phyloP scores from a whole-genome alignment of 2,888 invertebrate genomes.

The Sthenelais limicola region DNA sequence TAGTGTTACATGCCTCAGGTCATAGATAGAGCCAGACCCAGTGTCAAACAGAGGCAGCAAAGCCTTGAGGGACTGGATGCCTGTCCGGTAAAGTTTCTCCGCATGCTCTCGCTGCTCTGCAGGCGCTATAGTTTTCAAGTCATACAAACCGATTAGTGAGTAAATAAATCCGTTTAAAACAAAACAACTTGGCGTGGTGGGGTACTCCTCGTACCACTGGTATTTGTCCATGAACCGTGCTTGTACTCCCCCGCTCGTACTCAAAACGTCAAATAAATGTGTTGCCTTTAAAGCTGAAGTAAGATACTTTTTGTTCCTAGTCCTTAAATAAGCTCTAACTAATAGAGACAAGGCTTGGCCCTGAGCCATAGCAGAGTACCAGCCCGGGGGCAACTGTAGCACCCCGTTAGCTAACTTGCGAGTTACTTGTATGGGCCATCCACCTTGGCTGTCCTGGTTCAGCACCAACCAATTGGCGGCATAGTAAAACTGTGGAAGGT shows the following conservation, averaged over 20 bases:
- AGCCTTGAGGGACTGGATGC: slow-evolving; percentile 83
- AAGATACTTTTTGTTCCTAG: slow-evolving; percentile 81
- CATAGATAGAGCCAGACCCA: slow-evolving; percentile 94
- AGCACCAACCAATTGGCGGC: slow-evolving; percentile 94
- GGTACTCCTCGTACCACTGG: slow-evolving; percentile 98
- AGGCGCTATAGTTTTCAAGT: slow-evolving; percentile 85
- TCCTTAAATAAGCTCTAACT: slow-evolving; percentile 86
- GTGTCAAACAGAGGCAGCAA: slow-evolving; percentile 94
- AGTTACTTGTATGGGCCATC: slow-evolving; percentile 92
- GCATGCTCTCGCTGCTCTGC: slow-evolving; percentile 76
- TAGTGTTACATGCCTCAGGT: slow-evolving; percentile 90
- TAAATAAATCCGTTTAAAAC: slow-evolving; percentile 99
- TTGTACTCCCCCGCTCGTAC: slow-evolving; percentile 64
- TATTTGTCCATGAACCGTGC: slow-evolving; percentile 84
- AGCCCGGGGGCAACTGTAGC: slow-evolving; percentile 85
- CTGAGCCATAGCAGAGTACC: slow-evolving; percentile 99
- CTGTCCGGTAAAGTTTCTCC: slow-evolving; percentile 60
- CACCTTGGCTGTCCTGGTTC: slow-evolving; percentile 90
- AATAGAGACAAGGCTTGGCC: slow-evolving; percentile 95
- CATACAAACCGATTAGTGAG: slow-evolving; percentile 94
- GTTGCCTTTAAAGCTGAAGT: slow-evolving; percentile 86
- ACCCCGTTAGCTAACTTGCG: slow-evolving; percentile 77
- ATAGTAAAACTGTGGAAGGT: slow-evolving; percentile 91
- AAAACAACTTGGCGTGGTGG: slow-evolving; percentile 90
- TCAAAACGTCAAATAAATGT: slow-evolving; percentile 78